Evolutionary conservation across 2,797 vertebrate species (phyloP), one percentile per base, ranked within the genome.

Genomic region (Alfaro cultratus): DNA sequence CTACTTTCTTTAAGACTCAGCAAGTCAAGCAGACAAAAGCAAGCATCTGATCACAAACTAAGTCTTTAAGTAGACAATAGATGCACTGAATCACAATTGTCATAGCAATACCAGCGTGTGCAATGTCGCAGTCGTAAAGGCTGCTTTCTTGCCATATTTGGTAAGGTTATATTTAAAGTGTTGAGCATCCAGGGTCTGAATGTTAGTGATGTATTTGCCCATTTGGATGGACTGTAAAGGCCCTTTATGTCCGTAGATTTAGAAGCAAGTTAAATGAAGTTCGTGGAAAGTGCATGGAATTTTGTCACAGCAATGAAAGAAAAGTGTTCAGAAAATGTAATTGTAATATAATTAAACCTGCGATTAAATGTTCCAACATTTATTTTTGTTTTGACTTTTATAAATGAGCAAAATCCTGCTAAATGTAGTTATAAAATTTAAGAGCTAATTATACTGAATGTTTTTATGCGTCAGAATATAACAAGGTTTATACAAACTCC

Each of bases 11-110:
- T 60, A 68, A 16, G 39, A 62, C 57, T 43, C 7, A n/a, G n/a
- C n/a, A 71, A 51, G 13, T 60, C 77, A 4, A 77, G 81, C 55
- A 57, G 41, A 77, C 45, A 70, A 29, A 82, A 67, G 62, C 18
- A 34, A 1, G 12, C 2, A 43, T n/a, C 39, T 21, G 62, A 36
- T 36, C 62, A 36, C 34, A 34, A 64, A 18, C 31, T 4, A 36
- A 64, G 31, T 1, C 4, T 64, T 36, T 21, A 16, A 34, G 16
- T 36, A 64, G 6, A 64, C 60, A 34, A 36, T 36, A 36, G n/a
- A 57, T 57, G n/a, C 55, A 57, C 55, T 31, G n/a, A 62, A 62
- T 62, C 57, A 15, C 57, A 62, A 31, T 62, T 15, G 29, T 62
- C 29, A 62, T 62, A 31, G n/a, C 57, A 62, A 62, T 34, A 62